Conservation (phyloP, 1,140 invertebrate species). For the Trialeurodes vaporariorum region DNA sequence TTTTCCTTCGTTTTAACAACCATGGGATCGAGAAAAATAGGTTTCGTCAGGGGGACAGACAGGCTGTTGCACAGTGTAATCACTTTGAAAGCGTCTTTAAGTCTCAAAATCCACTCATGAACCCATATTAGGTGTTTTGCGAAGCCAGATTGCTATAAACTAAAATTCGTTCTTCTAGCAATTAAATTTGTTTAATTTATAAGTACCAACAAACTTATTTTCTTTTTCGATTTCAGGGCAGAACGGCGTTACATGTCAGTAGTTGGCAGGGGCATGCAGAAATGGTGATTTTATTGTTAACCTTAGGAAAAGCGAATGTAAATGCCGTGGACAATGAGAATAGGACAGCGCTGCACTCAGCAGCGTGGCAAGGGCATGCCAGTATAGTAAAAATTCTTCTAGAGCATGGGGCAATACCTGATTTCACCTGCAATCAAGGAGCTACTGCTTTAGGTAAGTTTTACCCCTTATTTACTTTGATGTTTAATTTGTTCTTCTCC, state of each 20-base stretch:
- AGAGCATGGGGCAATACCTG: slow-evolving; percentile 61
- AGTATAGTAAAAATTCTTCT: slow-evolving; percentile 71
- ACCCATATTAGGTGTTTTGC: too few species aligned
- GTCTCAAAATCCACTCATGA: too few species aligned
- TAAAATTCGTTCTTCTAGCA: too few species aligned
- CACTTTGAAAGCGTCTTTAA: too few species aligned
- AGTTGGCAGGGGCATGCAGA: slow-evolving; percentile 86
- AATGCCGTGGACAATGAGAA: slow-evolving; percentile 83
- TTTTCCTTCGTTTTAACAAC: too few species aligned
- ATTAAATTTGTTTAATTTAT: too few species aligned
- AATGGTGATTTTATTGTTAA: slow-evolving; percentile 76
- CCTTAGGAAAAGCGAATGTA: slow-evolving; percentile 61
- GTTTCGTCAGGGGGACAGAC: too few species aligned
- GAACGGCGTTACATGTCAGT: slow-evolving; percentile 83
- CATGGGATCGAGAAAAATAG: too few species aligned
- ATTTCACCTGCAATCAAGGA: slow-evolving; percentile 87
- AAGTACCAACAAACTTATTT: neutral
- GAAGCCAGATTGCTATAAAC: too few species aligned
- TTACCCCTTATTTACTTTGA: too few species aligned
- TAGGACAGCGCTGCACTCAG: slow-evolving; percentile 80
- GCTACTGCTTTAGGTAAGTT: slow-evolving; percentile 69
- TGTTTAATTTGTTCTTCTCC: too few species aligned
- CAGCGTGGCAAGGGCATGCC: slow-evolving; percentile 88
- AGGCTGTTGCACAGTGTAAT: too few species aligned
- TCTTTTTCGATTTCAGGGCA: slow-evolving; percentile 42